These are phyloP conservation scores for Limnothrissa miodon DNA, from an alignment of 2,113 vertebrate genomes.

Conservation along the genomic window DNA sequence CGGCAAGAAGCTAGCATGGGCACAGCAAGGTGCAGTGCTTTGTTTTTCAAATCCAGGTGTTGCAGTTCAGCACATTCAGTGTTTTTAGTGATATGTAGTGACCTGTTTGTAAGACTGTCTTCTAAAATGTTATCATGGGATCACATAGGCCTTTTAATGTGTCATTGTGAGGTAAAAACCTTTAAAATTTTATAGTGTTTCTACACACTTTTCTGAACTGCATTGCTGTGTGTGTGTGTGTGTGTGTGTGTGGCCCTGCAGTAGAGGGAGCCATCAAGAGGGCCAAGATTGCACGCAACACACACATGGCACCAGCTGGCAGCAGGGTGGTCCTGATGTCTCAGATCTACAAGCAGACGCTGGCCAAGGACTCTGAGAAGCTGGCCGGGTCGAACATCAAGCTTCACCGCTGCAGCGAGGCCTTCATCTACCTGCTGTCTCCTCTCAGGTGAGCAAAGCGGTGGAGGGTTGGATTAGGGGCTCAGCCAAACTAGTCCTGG, in stretches of 20 bases:
- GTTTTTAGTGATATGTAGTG: neutral
- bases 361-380: conserved; percentile 92
- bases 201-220: too few species aligned
- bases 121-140: neutral
- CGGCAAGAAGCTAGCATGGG: conserved; percentile 90
- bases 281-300: conserved; percentile 85
- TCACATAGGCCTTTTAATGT: neutral
- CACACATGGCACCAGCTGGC: conserved; percentile 74
- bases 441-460: conserved; percentile 79
- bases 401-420: conserved; percentile 86
- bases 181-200: too few species aligned
- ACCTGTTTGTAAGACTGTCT: neutral
- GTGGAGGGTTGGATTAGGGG: neutral
- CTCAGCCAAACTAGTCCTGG: neutral
- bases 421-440: conserved; percentile 93
- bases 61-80: too few species aligned
- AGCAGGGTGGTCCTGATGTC: conserved; percentile 90
- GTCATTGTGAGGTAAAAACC: too few species aligned
- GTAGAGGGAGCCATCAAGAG: conserved; percentile 87
- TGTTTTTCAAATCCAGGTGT: too few species aligned
- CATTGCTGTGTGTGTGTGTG: neutral
- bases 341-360: conserved; percentile 88
- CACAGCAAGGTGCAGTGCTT: conserved; percentile 81
- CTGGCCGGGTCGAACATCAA: conserved; percentile 84
- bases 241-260: conserved; percentile 55